Base-by-base conservation (phyloP, 2,797 vertebrate genomes). In the Sebastes diaconus region DNA sequence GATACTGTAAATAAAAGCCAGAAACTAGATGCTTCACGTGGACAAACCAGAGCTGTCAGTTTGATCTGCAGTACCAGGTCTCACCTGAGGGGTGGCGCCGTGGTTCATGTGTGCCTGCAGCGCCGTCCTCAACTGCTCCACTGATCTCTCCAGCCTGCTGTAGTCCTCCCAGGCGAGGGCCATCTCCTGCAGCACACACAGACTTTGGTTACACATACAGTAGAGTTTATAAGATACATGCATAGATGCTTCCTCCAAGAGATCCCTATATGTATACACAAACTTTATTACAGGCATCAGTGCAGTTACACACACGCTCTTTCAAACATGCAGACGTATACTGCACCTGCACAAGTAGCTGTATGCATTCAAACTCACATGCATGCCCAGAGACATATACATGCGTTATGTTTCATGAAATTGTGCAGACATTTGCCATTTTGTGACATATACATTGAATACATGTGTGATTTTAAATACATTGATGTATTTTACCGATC, bases 91-190 rank as follows among this genome's bases (percentile, higher is more conserved):
- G 77, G 96, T 91, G 87, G 96, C 83, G 61, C 94, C 96, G 88
- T 95, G 92, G 80, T 88, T 96, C 96, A 98, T 97, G 68, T 96
- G 97, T 42, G 96, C 94, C 80, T 97, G 97, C 79, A 99, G 94
- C 8, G 92, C 94, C 54, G 91, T 93, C 90, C 97, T 97, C 88
- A 99, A 84, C 72, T 96, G 96, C 68, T 94, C 95, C 81, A 99
- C 96, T 3, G 98, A 98, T 20, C 91, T 95, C 90, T 99, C 98
- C 89, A 98, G 88, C 83, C 94, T 94, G 92, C 92, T 88, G 83
- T 99, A 99, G 55, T 98, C 97, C 13, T 97, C 97, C 98, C 98
- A 99, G 50, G 97, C 95, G 3, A 95, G 96, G 58, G 97, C 95
- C 97, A 99, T 98, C 91, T 99, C 98, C 98, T 99, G 77, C 60